phyloP scores from a whole-genome alignment of 2,113 vertebrate genomes.

The Sinocyclocheilus anshuiensis region DNA sequence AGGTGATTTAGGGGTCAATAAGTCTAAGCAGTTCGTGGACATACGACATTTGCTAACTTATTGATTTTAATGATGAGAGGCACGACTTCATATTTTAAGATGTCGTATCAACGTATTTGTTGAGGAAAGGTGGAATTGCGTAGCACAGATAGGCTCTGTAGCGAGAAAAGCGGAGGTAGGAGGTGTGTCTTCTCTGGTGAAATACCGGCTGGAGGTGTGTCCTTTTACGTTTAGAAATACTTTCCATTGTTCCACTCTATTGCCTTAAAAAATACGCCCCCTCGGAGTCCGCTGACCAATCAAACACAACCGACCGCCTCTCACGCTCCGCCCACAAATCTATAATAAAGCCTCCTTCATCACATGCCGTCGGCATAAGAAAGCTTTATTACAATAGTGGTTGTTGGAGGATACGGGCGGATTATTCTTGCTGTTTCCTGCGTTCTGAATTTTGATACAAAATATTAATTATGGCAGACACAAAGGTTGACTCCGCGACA shows the following conservation, averaged over 20 bases:
- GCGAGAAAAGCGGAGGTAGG: slow-evolving; percentile 36
- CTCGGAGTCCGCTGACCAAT: slow-evolving; percentile 71
- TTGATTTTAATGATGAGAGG: background rate
- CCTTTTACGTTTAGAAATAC: slow-evolving; percentile 76
- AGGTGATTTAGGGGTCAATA: slow-evolving; percentile 18
- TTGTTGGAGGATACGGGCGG: slow-evolving; percentile 70
- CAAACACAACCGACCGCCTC: slow-evolving; percentile 47
- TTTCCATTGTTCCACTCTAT: slow-evolving; percentile 84
- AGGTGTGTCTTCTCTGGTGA: slow-evolving; percentile 52
- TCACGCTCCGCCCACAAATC: slow-evolving; percentile 69
- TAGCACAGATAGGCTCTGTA: background rate
- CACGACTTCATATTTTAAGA: background rate
- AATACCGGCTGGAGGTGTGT: slow-evolving; percentile 55
- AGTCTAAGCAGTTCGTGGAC: background rate
- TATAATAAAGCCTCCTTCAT: slow-evolving; percentile 72
- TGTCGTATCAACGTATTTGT: slow-evolving; percentile 10
- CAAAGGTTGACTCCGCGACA: slow-evolving; percentile 83
- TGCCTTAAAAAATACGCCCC: slow-evolving; percentile 71
- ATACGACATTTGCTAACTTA: background rate
- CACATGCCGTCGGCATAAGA: slow-evolving; percentile 69
- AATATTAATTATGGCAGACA: slow-evolving; percentile 85
- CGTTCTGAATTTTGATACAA: slow-evolving; percentile 65
- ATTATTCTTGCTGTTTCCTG: slow-evolving; percentile 53
- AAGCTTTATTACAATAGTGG: slow-evolving; percentile 76
- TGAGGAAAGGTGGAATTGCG: slow-evolving; percentile 13